Evolutionary conservation across 2,797 vertebrate genomes (phyloP).

Genomic region (Falco columbarius): DNA sequence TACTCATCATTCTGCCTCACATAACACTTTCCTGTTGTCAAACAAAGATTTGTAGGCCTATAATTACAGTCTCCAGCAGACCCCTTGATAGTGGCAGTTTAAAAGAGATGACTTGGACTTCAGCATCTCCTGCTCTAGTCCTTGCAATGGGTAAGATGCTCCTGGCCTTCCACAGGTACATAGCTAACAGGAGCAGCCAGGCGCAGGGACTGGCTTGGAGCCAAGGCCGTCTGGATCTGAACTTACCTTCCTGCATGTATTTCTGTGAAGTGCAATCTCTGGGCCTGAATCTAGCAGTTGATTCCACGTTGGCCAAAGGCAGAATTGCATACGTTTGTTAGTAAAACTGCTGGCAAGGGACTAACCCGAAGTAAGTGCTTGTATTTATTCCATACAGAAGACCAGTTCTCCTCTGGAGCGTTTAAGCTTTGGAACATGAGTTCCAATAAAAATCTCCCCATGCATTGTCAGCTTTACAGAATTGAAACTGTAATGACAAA

Average conservation of each 20-base stretch:
- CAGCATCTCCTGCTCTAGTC: neutral
- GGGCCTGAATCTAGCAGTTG: neutral
- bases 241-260: fast-evolving
- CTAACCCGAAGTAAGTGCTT: neutral
- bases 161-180: neutral
- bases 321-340: neutral
- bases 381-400: neutral
- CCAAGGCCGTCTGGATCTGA: neutral
- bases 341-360: neutral
- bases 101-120: neutral
- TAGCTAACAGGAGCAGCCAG: fast-evolving
- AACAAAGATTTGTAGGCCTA: neutral
- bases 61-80: neutral
- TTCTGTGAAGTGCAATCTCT: neutral
- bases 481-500: neutral
- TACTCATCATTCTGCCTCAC: neutral
- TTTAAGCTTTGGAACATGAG: neutral
- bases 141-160: neutral
- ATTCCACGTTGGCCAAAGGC: neutral
- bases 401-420: neutral
- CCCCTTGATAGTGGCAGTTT: neutral
- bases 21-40: neutral
- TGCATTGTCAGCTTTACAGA: neutral
- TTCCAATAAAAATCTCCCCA: neutral
- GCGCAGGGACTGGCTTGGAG: neutral